These are phyloP conservation scores for Drosophila nigrodunni DNA, from an alignment of 1,140 invertebrate species.

Conservation along the genomic window DNA sequence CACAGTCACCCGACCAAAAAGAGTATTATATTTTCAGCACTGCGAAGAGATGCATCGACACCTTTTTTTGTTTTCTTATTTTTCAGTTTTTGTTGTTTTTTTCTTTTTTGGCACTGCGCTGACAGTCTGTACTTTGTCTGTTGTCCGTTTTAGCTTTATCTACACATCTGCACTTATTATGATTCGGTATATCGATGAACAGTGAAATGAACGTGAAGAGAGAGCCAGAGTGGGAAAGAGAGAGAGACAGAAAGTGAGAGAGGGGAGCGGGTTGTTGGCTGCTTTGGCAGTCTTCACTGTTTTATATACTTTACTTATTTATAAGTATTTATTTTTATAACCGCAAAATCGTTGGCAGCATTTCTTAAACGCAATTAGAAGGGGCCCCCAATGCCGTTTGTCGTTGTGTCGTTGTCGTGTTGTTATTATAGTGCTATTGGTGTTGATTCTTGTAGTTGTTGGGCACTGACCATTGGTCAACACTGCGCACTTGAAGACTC, in stretches of 20 bases:
- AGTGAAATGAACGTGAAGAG: background rate
- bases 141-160: conserved; percentile 43
- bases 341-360: conserved; percentile 63
- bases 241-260: background rate
- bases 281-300: conserved; percentile 42
- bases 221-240: background rate
- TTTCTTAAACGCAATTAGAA: conserved; percentile 76
- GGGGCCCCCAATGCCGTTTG: conserved; percentile 55
- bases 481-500: conserved; percentile 42
- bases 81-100: background rate
- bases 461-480: conserved; percentile 43
- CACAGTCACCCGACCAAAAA: conserved; percentile 53
- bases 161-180: conserved; percentile 59
- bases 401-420: background rate
- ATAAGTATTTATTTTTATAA: conserved; percentile 61
- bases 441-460: conserved; percentile 12
- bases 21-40: conserved; percentile 26
- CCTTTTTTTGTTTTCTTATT: too few species aligned
- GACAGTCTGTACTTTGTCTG: conserved; percentile 56
- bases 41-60: conserved; percentile 33
- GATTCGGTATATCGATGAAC: conserved; percentile 34
- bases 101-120: conserved; percentile 41
- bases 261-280: background rate
- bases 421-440: conserved; percentile 1
- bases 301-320: conserved; percentile 46